Evolutionary conservation across 2,797 vertebrate species (phyloP), one percentile per base, ranked within the genome.

Genomic region (Melanogrammus aeglefinus): DNA sequence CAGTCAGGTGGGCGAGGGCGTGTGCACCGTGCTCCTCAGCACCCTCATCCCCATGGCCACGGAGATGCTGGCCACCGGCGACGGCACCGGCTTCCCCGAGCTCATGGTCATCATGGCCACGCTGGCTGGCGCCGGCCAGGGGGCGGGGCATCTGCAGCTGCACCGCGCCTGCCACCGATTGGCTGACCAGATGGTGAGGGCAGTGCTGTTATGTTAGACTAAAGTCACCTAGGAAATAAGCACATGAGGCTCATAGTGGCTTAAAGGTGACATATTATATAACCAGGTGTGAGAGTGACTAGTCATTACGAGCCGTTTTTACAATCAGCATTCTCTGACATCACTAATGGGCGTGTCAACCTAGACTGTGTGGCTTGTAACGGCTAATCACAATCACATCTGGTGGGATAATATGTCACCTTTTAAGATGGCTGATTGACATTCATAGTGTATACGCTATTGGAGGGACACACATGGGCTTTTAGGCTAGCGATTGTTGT

Each of bases 81-180:
- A 99, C 74, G 98, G 97, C 76, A 95, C 97, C 0, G 98, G 97
- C 63, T 99, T 99, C 77, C 98, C 98, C 0, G 98, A 99, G 79
- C 96, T 99, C 83, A 98, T 99, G 97, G 94, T 97, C 6, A 98
- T 99, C 87, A 99, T 99, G 98, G 96, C 96, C 4, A 99, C 98
- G 0, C 88, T 99, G 72, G 98, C 98, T 69, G 96, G 97, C 1
- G 97, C 98, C 5, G 98, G 98, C 27, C 98, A 99, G 90, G 98
- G 98, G 18, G 98, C 97, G 0, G 98, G 98, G 31, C 98, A 99
- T 86, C 94, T 99, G 80, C 98, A 99, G 84, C 95, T 99, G 81
- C 98, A 99, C 80, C 94, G 96, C 44, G 98, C 98, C 31, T n/a
- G 96, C 97, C 16, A 95, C 97, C 6, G 97, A 99, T 76, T 99